phyloP scores from a whole-genome alignment of 2,797 vertebrate genomes.

The Chiloscyllium punctatum region DNA sequence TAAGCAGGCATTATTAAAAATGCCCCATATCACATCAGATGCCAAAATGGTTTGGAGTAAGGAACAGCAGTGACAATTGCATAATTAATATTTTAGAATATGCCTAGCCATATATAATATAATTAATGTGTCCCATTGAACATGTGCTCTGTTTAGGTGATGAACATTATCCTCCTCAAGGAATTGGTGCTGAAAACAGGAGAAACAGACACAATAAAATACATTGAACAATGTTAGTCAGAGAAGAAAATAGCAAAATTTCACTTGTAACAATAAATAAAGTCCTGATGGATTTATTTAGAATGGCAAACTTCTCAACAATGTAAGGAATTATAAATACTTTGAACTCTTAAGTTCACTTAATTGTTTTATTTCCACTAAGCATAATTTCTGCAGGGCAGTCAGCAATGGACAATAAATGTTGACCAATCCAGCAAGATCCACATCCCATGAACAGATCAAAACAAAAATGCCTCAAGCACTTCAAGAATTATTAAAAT shows the following conservation, averaged over 20 bases:
- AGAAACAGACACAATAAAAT: not conserved
- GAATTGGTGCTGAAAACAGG: not conserved
- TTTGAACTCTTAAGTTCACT: not conserved
- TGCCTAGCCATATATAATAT: not conserved
- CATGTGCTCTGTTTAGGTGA: not conserved
- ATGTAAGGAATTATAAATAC: not conserved
- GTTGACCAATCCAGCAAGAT: no score
- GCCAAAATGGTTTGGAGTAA: not conserved
- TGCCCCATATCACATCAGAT: not conserved
- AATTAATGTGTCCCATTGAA: constrained; percentile 5
- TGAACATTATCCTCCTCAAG: not conserved
- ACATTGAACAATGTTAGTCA: not conserved
- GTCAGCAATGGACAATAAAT: no score
- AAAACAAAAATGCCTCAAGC: not conserved
- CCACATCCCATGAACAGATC: no score
- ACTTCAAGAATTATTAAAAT: not conserved
- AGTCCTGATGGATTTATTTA: not conserved
- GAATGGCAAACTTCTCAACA: not conserved
- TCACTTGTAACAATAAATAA: not conserved
- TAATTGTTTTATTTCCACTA: not conserved
- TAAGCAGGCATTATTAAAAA: constrained; percentile 33
- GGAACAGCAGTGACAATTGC: not conserved
- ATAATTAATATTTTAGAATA: constrained; percentile 32
- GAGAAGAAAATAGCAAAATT: not conserved
- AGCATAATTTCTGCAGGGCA: not conserved